A percentile compares a stretch with the other conserved stretches of the same genome.
phyloP scores from a whole-genome alignment of 2,888 invertebrate genomes.

The Stenodema calcarata region DNA sequence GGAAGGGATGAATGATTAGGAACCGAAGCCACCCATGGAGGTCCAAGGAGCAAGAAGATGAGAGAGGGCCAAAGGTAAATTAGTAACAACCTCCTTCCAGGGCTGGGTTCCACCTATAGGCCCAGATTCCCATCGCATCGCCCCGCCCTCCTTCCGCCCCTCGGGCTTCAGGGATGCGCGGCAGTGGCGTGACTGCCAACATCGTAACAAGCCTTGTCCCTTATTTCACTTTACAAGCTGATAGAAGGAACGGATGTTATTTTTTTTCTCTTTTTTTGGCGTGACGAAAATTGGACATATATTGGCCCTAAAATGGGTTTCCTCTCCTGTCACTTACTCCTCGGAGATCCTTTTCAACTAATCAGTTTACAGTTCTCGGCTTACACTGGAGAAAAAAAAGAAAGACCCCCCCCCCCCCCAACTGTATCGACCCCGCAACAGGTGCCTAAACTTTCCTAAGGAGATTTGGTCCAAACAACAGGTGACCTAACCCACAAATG shows the following conservation, averaged over 20 bases:
- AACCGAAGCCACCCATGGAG: slow-evolving; percentile 43
- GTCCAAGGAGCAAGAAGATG: slow-evolving; percentile 26
- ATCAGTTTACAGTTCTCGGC: not conserved
- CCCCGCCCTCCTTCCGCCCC: slow-evolving; percentile 17
- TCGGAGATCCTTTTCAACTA: not conserved
- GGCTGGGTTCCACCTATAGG: slow-evolving; percentile 29
- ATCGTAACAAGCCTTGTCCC: slow-evolving; percentile 23
- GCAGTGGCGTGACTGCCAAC: slow-evolving; percentile 31
- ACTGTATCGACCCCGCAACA: too few relatives aligned
- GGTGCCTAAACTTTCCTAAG: too few relatives aligned
- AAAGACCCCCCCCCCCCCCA: too few relatives aligned
- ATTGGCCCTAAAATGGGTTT: slow-evolving; percentile 26
- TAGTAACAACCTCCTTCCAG: slow-evolving; percentile 20
- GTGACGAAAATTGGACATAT: slow-evolving; percentile 16
- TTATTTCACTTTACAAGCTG: slow-evolving; percentile 32
- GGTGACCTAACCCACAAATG: too few relatives aligned
- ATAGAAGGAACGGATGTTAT: slow-evolving; percentile 3
- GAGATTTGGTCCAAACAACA: too few relatives aligned
- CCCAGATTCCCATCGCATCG: slow-evolving; percentile 33
- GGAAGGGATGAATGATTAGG: slow-evolving; percentile 45
- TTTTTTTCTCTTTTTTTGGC: too few relatives aligned
- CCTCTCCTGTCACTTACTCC: slow-evolving; percentile 1
- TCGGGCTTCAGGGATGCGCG: not conserved
- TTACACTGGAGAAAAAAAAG: not conserved
- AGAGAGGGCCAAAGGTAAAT: slow-evolving; percentile 40